A percentile compares a stretch with the other conserved stretches of the same genome.
phyloP scores from a whole-genome alignment of 2,113 vertebrate species.

The Butorides virescens region DNA sequence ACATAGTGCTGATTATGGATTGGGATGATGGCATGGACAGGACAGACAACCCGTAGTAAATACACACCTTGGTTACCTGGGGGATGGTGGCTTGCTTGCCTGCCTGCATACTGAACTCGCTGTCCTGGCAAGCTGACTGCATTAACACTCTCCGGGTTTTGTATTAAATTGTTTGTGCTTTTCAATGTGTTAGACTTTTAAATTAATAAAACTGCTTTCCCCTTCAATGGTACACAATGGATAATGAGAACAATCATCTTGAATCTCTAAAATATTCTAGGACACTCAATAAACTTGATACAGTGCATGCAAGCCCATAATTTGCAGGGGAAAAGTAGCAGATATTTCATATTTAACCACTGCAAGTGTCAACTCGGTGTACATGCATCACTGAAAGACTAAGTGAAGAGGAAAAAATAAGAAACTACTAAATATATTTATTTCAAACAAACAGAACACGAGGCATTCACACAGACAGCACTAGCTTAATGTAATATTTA shows the following conservation, averaged over 20 bases:
- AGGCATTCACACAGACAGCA: neutral
- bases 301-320: neutral
- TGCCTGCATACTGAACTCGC: neutral
- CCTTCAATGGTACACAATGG: neutral
- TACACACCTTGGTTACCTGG: neutral
- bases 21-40: rapidly evolving
- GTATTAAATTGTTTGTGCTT: neutral
- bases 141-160: neutral
- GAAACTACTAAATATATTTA: neutral
- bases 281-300: neutral
- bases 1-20: rapidly evolving
- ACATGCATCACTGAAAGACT: neutral
- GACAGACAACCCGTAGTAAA: neutral
- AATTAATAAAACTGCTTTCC: neutral
- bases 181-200: neutral
- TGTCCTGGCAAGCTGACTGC: neutral
- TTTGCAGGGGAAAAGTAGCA: neutral
- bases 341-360: neutral
- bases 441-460: neutral
- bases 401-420: neutral
- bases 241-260: neutral
- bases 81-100: neutral
- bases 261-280: neutral
- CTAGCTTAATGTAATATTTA: neutral
- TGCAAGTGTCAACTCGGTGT: neutral